Percentiles rank a stretch among this genome's conserved stretches.
These are phyloP conservation scores for Hypselothyrea guttata DNA, from an alignment of 2,888 invertebrate genomes.

Conservation along the genomic window DNA sequence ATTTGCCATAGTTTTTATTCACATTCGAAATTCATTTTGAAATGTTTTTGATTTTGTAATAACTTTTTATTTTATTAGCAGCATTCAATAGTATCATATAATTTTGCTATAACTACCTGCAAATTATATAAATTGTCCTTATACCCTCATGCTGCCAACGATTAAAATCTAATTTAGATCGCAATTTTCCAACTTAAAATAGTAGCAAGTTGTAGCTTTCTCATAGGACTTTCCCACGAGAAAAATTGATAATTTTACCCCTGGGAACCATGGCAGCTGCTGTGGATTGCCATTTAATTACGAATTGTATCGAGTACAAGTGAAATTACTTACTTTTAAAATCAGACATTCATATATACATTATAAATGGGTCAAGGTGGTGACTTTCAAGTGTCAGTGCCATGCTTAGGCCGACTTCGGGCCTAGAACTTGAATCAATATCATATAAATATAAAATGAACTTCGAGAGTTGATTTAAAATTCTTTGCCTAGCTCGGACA, in stretches of 20 bases:
- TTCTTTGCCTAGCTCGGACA: constrained; percentile 86
- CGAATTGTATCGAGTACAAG: no score
- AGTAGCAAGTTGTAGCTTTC: neutral
- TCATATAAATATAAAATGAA: constrained; percentile 53
- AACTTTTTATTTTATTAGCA: no score
- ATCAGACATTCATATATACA: neutral
- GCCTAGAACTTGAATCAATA: constrained; percentile 58
- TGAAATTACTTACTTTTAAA: neutral
- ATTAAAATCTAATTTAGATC: neutral
- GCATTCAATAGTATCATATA: no score
- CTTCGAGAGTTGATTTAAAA: no score
- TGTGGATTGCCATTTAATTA: no score
- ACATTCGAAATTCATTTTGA: no score
- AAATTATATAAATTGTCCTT: no score
- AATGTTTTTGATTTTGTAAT: no score
- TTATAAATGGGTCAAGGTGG: constrained; percentile 48
- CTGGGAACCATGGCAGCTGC: constrained; percentile 24
- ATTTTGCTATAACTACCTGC: no score
- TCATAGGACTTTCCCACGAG: neutral
- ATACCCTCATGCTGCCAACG: no score
- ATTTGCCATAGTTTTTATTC: no score
- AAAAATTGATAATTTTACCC: neutral
- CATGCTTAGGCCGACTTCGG: constrained; percentile 9
- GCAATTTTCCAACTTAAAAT: neutral
- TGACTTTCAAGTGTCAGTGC: constrained; percentile 62